Evolutionary conservation across 2,888 invertebrate genomes (phyloP), one percentile per base, ranked within the genome.

Genomic region (Pristionchus entomophagus): DNA sequence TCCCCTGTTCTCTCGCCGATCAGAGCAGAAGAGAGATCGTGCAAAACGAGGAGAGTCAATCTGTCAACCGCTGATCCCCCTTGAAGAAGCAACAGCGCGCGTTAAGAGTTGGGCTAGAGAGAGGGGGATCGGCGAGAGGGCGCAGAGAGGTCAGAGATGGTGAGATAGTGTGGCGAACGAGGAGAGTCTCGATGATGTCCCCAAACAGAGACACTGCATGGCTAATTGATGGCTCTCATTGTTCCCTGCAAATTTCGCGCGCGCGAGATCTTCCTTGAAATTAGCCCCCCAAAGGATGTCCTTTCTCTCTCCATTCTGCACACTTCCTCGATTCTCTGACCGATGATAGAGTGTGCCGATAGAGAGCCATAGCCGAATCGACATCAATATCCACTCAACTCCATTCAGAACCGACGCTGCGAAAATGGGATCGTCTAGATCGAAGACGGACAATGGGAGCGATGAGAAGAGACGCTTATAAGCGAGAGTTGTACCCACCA

Each of bases 231-330:
- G 26, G 22, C 35, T 32, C 35, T 32, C 14, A 14, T 65, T 65
- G 65, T 65, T 65, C 35, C 35, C 19, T 65, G 65, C 65, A 65
- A 65, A 65, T 35, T 35, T 65, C 35, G 65, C 35, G 65, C 32
- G 65, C 35, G 65, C 65, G 65, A 29, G 65, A 65, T 17, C 35
- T 38, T 17, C 17, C 35, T 8, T 35, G 19, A 35, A 65, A 19
- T 65, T 35, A 35, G 35, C 65, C 26, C 59, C 51, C 59, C 32
- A 26, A 26, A 22, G 22, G 26, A 56, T 22, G n/a, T 10, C 56
- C 56, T 56, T 56, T 6, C 45, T 45, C 45, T 45, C 45, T 45
- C 14, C 45, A 45, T 45, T 45, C 14, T 14, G 8, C 45, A 45
- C 45, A 14, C 45, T 45, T 14, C 26, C 8, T 26, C 56, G 22